Evolutionary conservation across 2,113 vertebrate species (phyloP), one percentile per base, ranked within the genome.

Genomic region (Saccopteryx leptura): DNA sequence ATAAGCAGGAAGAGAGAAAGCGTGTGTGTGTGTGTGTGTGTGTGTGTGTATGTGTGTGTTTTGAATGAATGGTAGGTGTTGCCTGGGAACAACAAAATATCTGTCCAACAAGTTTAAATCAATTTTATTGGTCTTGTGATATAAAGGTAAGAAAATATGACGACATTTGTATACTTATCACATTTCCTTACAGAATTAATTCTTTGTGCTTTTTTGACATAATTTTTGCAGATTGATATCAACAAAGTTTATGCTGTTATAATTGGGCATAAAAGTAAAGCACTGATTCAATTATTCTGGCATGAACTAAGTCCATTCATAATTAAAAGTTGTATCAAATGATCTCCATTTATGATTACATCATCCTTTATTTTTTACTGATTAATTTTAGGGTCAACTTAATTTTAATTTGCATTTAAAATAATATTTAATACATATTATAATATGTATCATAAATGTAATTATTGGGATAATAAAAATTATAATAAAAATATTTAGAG

Each of bases 361-460:
- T 52, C 31, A 54, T 58, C 33, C 9, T 89, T 75, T 58, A 87
- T 92, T 26, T 92, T 90, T 82, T 19, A 23, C 23, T 85, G 76
- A 86, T 48, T 84, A 65, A 63, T 78, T 86, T 83, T 75, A 58
- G 68, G 7, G 54, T 71, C 54, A 60, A 81, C 68, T 87, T 94
- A 91, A 85, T 93, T 93, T 94, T 54, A 91, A 83, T 46, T 97
- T 86, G 5, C 8, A 71, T 91, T 50, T 39, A 75, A 94, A 91
- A 69, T 83, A 71, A 69, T 52, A 92, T 72, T 82, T 61, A 82
- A 88, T 31, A 61, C 7, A 74, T 56, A 79, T 60, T 80, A 71
- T 90, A 83, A 48, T 17, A 83, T 46, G 58, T 71, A 71, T 28
- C 1, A 80, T 82, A 86, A 69, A 91, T 63, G 86, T 54, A 21